Base-by-base conservation (phyloP, 2,888 invertebrate species). In the Xanthia icteritia region DNA sequence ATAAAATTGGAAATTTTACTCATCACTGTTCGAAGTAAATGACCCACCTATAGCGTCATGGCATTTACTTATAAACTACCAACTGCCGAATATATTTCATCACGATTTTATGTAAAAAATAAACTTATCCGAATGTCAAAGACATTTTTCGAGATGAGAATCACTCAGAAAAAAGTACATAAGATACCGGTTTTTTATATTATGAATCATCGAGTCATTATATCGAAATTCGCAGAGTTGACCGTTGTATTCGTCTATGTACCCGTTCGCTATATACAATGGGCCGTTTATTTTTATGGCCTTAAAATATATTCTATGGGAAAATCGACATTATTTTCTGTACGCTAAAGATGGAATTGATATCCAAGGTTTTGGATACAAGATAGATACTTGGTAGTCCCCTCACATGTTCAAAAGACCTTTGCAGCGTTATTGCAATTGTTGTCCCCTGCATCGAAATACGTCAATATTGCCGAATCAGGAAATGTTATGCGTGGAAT, bases 161-260 rank as follows among this genome's bases (percentile, higher is more conserved):
- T 68, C 66, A 67, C 70, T 73, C 61, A 79, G 63, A 83, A 86
- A 85, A 80, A 73, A 39, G 60, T 66, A 60, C 17, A 13, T 58
- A 54, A 27, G 36, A 54, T 69, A 86, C 83, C 83, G 76, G 83
- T 87, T 89, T 85, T 83, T 83, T 77, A 56, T 67, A 75, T 23
- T n/a, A 77, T 90, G 89, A 90, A 73, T 91, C 89, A 91, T 86
- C 83, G 77, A 84, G 79, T 76, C 68, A 48, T 69, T 67, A 70
- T 76, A 88, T 77, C 74, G 81, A 81, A 81, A 84, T 89, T 88
- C 76, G 84, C 76, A 73, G 73, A 86, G 81, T 83, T 73, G 86
- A 85, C 84, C 75, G 90, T 89, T 89, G 84, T 81, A 61, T 77
- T 83, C 63, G 81, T 77, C 82, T 82, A 77, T 78, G 70, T 76